These are phyloP conservation scores for Pelochelys cantorii DNA, from an alignment of 2,797 vertebrate genomes.

Conservation along the genomic window DNA sequence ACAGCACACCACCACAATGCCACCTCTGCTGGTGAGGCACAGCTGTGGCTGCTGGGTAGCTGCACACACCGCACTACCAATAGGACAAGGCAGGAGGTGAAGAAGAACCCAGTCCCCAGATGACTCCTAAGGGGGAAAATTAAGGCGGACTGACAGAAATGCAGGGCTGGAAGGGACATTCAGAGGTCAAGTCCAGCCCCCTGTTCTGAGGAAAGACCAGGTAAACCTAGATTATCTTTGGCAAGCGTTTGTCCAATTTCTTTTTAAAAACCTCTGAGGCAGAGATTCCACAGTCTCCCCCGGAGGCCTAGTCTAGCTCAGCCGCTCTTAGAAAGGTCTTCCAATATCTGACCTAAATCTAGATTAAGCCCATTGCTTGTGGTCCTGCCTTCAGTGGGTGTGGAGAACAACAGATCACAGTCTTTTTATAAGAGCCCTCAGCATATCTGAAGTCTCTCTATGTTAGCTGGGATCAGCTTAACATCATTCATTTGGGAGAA, in stretches of 20 bases:
- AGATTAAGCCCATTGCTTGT: background rate
- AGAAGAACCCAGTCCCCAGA: conserved; percentile 17
- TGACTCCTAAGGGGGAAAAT: conserved; percentile 28
- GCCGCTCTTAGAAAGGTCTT: background rate
- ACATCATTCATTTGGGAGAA: background rate
- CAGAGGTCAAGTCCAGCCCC: background rate
- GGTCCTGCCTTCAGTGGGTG: background rate
- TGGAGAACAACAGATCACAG: background rate
- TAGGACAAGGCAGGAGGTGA: conserved; percentile 9
- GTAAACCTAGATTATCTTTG: background rate
- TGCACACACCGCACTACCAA: background rate
- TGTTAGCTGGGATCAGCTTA: background rate
- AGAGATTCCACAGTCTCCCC: background rate
- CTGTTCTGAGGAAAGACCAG: background rate
- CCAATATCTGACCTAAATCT: background rate
- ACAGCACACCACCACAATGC: background rate
- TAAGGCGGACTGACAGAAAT: conserved; percentile 39
- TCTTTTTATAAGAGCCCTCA: background rate
- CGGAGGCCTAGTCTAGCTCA: background rate
- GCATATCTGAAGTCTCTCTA: background rate
- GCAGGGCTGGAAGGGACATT: too few relatives aligned
- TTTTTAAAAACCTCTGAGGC: background rate
- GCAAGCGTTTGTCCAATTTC: background rate
- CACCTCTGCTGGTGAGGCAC: background rate
- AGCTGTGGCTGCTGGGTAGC: background rate